Evolutionary conservation across 2,797 vertebrate genomes (phyloP).

Genomic region (Argya squamiceps): DNA sequence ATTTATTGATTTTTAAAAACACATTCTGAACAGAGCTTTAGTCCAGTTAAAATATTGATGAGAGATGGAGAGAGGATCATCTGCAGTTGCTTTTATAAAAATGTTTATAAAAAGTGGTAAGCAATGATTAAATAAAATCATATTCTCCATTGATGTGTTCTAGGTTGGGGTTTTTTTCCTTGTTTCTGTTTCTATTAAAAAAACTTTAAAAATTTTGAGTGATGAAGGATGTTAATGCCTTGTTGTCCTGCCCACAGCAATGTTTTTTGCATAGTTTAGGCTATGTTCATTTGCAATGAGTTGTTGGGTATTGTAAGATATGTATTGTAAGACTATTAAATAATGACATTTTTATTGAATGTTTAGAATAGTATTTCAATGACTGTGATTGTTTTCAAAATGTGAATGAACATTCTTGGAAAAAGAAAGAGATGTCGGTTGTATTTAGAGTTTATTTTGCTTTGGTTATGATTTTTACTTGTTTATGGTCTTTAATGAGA

Average conservation of each 20-base stretch:
- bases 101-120: not conserved
- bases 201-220: not conserved
- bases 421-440: not conserved
- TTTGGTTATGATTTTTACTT: not conserved
- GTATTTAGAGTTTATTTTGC: not conserved
- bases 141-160: not conserved
- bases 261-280: not conserved
- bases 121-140: not conserved
- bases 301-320: not conserved
- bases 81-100: not conserved
- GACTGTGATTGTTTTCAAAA: not conserved
- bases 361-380: not conserved
- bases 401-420: not conserved
- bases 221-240: not conserved
- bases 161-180: accelerated
- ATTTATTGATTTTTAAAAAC: not conserved
- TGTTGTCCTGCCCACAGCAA: not conserved
- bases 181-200: not conserved
- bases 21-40: not conserved
- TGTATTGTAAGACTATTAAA: not conserved
- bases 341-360: not conserved
- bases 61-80: not conserved
- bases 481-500: not conserved
- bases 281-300: not conserved
- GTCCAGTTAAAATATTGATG: not conserved